Percentiles rank a stretch among this genome's conserved stretches.
These are phyloP conservation scores for Pithys albifrons DNA, from an alignment of 2,113 vertebrate species.

Conservation along the genomic window DNA sequence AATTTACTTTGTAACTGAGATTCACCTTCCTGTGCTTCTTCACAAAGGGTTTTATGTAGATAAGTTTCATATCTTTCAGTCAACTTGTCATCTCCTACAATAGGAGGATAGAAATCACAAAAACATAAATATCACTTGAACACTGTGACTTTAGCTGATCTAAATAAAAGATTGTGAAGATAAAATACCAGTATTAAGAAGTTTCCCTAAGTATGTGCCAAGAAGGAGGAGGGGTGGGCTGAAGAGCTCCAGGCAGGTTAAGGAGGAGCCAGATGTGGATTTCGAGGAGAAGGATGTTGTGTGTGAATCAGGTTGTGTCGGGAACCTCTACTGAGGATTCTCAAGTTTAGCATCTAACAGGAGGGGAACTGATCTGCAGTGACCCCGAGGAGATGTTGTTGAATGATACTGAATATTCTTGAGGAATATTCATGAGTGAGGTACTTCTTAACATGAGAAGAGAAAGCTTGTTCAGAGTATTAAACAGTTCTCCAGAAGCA, in stretches of 20 bases:
- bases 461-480: not conserved
- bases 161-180: not conserved
- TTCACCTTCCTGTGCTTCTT: not conserved
- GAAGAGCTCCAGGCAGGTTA: not conserved
- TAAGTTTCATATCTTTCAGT: slow-evolving; percentile 36
- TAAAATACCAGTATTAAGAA: not conserved
- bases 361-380: not conserved
- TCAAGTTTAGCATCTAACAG: not conserved
- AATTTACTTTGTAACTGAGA: slow-evolving; percentile 23
- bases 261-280: not conserved
- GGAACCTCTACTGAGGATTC: not conserved
- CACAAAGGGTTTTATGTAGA: not conserved
- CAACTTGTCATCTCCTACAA: slow-evolving; percentile 12
- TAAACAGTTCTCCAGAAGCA: not conserved
- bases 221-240: not conserved
- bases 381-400: not conserved
- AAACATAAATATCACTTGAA: slow-evolving; percentile 24
- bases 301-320: not conserved
- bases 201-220: not conserved
- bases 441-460: not conserved
- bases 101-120: slow-evolving; percentile 17
- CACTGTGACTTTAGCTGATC: not conserved
- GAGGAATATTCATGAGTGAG: not conserved
- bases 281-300: not conserved
- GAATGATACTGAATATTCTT: not conserved